Evolutionary conservation across 2,888 invertebrate species (phyloP).

Genomic region (Eutolmus rufibarbis): DNA sequence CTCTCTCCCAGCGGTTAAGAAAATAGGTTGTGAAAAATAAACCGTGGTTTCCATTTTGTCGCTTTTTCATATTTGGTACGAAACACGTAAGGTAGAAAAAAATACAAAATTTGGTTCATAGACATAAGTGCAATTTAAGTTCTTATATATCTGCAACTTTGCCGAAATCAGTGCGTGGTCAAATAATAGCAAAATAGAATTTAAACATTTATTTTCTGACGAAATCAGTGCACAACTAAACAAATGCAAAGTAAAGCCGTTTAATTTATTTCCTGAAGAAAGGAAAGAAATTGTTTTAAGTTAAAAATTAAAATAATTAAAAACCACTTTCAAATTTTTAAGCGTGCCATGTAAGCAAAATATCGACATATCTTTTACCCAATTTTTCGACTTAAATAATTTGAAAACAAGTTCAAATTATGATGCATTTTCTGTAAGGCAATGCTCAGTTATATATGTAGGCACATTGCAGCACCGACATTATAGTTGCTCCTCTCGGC

Average conservation of each 20-base stretch:
- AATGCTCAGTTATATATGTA: background rate
- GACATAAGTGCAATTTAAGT: background rate
- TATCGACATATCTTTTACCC: conserved; percentile 48
- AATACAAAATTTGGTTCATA: too few species aligned
- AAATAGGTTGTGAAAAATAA: too few species aligned
- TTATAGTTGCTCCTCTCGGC: background rate
- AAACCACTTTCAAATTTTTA: too few species aligned
- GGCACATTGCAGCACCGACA: background rate
- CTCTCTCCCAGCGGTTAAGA: too few species aligned
- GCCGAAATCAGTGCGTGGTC: background rate
- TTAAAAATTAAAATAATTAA: background rate
- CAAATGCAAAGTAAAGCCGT: background rate
- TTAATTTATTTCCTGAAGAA: background rate
- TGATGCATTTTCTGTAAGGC: conserved; percentile 35
- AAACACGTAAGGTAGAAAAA: too few species aligned
- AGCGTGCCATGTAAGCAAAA: background rate
- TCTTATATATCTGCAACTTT: background rate
- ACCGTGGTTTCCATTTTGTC: too few species aligned
- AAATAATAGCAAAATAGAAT: background rate
- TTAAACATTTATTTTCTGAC: background rate
- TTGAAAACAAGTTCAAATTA: conserved; percentile 50
- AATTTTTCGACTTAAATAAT: conserved; percentile 51
- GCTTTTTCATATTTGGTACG: too few species aligned
- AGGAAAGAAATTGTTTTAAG: background rate
- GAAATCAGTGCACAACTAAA: background rate